Percentiles rank a stretch among this genome's conserved stretches.
phyloP scores from a whole-genome alignment of 92 coral and sea anemone species.

The Epizoanthus fatuus region DNA sequence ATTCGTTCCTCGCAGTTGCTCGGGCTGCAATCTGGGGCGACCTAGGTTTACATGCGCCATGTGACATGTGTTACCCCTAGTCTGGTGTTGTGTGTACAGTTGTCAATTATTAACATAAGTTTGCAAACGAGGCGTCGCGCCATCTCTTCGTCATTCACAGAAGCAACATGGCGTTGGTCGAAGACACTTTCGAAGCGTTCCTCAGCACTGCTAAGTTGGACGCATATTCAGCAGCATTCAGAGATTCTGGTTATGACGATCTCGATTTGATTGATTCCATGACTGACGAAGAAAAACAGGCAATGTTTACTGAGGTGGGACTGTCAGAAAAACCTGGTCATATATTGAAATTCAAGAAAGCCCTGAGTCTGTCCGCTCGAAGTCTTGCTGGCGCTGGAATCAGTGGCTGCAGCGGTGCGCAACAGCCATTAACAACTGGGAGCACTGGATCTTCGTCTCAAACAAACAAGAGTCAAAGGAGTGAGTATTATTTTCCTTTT shows the following conservation, averaged over 20 bases:
- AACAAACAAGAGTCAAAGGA: no score
- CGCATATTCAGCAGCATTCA: slow-evolving; percentile 35
- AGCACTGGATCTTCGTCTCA: no score
- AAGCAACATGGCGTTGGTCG: slow-evolving; percentile 3
- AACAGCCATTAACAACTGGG: no score
- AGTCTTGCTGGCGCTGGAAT: background rate
- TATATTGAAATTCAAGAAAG: background rate
- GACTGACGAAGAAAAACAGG: background rate
- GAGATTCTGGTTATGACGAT: background rate
- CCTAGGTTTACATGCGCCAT: slow-evolving; percentile 28
- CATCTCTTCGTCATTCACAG: background rate
- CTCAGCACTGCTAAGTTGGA: slow-evolving; percentile 25
- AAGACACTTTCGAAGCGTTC: slow-evolving; percentile 12
- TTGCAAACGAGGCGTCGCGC: slow-evolving; percentile 4
- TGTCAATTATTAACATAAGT: background rate
- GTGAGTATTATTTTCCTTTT: no score
- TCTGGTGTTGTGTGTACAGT: background rate
- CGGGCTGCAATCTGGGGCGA: slow-evolving; percentile 33
- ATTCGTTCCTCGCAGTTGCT: slow-evolving; percentile 31
- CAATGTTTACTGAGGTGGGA: background rate
- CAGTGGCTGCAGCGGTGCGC: no score
- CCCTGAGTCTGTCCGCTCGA: background rate
- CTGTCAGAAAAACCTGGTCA: slow-evolving; percentile 1
- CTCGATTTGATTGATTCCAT: background rate
- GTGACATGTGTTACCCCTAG: slow-evolving; percentile 19